Evolutionary conservation across 2,113 vertebrate genomes (phyloP).

Genomic region (western clawed frog (Xenopus tropicalis)): DNA sequence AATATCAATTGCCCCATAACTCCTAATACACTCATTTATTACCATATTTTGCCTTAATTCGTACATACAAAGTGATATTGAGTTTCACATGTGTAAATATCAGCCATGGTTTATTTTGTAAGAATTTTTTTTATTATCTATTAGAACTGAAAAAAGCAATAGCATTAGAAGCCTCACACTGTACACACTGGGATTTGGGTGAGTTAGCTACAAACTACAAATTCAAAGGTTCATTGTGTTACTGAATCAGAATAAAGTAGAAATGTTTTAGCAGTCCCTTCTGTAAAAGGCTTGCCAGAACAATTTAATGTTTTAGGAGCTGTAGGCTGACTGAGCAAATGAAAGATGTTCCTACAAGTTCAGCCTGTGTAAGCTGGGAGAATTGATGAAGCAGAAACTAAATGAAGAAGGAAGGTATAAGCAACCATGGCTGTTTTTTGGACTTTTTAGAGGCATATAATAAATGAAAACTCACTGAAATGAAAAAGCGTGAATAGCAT

Average conservation of each 20-base stretch:
- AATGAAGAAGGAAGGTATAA: constrained; percentile 63
- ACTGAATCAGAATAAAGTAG: constrained; percentile 59
- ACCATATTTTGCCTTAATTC: no score
- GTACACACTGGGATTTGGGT: constrained; percentile 52
- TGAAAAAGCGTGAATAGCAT: no score
- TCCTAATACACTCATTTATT: no score
- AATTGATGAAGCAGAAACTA: constrained; percentile 75
- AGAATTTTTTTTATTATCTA: no score
- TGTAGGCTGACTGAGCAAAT: constrained; percentile 52
- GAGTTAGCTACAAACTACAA: constrained; percentile 54
- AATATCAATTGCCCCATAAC: no score
- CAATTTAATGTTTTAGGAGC: constrained; percentile 66
- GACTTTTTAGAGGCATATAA: constrained; percentile 64
- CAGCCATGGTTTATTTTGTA: no score
- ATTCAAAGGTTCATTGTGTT: constrained; percentile 60
- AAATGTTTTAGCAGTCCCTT: constrained; percentile 58
- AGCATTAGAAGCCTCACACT: constrained; percentile 17
- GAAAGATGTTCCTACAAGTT: constrained; percentile 66
- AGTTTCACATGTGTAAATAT: no score
- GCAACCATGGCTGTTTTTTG: constrained; percentile 64
- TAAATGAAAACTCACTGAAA: constrained; percentile 57
- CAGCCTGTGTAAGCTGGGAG: constrained; percentile 54
- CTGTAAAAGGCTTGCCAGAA: constrained; percentile 65
- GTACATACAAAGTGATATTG: no score
- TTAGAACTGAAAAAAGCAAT: no score